Evolutionary conservation across 2,797 vertebrate species (phyloP), one percentile per base, ranked within the genome.

Genomic region (Australoheros facetus): DNA sequence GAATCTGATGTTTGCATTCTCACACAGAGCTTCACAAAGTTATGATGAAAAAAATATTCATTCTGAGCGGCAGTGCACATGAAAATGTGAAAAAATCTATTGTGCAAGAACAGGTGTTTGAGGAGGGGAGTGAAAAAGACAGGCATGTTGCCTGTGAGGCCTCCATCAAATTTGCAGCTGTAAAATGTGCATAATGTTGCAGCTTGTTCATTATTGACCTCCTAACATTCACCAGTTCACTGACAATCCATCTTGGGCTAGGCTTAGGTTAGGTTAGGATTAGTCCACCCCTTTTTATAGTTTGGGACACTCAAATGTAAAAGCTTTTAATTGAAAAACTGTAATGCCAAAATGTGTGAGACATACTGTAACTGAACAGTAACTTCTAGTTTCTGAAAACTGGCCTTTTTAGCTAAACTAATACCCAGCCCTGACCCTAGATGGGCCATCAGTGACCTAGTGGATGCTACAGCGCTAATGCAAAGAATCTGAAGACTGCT

Each of bases 401-500:
- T 28, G 7, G 23, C 16, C 16, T 28, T 0, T 0, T 19, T 13
- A 21, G n/a, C n/a, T 55, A 11, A 55, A 55, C 21, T n/a, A 21
- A 55, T 21, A 55, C n/a, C n/a, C n/a, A 51, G 17, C 7, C 45
- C 45, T 51, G 4, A 51, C 45, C 16, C 45, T 19, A 19, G 16
- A 51, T 19, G 45, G 45, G 16, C 45, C 2, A 4, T 17, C 45
- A 48, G 45, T 48, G 45, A 48, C 45, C 45, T 51, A 19, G 45
- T 51, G 16, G 16, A 17, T 51, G 16, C 21, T 21, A 21, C 9
- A 21, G 10, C 4, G 2, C 10, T 55, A 55, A 55, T 23, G n/a
- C 53, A 54, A 21, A 19, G 10, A 21, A 21, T 55, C n/a, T 55
- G 53, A 21, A 4, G n/a, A 54, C 53, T n/a, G 9, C 9, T 54